phyloP scores from a whole-genome alignment of 2,797 vertebrate genomes.

The Astyanax mexicanus region DNA sequence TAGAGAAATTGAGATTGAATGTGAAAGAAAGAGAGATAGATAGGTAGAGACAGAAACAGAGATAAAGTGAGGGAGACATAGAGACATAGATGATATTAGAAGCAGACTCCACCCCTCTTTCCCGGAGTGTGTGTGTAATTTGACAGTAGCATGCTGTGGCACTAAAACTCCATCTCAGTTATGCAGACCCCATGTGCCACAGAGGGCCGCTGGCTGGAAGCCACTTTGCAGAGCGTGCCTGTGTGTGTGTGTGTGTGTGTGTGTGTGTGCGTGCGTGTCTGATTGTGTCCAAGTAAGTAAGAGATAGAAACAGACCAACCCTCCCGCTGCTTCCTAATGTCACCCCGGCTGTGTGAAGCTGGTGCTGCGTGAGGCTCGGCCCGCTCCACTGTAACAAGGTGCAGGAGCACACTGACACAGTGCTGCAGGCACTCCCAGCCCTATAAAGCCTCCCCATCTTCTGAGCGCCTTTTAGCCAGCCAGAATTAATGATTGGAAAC shows the following conservation, averaged over 20 bases:
- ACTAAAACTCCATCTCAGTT: slow-evolving; percentile 27
- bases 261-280: slow-evolving; percentile 15
- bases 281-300: background rate
- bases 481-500: slow-evolving; percentile 34
- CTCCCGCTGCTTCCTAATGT: slow-evolving; percentile 47
- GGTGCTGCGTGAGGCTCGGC: slow-evolving; percentile 6
- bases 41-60: background rate
- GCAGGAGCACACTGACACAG: slow-evolving; percentile 8
- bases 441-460: slow-evolving; percentile 35
- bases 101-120: slow-evolving; percentile 20
- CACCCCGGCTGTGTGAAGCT: slow-evolving; percentile 21
- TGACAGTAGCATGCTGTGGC: slow-evolving; percentile 46
- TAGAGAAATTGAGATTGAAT: background rate
- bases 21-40: too few relatives aligned
- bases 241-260: slow-evolving; percentile 9
- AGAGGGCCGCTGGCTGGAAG: slow-evolving; percentile 41
- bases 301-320: slow-evolving; percentile 8
- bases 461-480: slow-evolving; percentile 41
- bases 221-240: slow-evolving; percentile 33
- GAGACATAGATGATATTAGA: background rate
- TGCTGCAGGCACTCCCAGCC: slow-evolving; percentile 27
- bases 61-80: background rate
- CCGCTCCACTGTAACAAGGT: slow-evolving; percentile 10
- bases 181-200: slow-evolving; percentile 9
- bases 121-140: slow-evolving; percentile 34